Base-by-base conservation (phyloP, 2,113 vertebrate species). In the Erythrolamprus reginae region DNA sequence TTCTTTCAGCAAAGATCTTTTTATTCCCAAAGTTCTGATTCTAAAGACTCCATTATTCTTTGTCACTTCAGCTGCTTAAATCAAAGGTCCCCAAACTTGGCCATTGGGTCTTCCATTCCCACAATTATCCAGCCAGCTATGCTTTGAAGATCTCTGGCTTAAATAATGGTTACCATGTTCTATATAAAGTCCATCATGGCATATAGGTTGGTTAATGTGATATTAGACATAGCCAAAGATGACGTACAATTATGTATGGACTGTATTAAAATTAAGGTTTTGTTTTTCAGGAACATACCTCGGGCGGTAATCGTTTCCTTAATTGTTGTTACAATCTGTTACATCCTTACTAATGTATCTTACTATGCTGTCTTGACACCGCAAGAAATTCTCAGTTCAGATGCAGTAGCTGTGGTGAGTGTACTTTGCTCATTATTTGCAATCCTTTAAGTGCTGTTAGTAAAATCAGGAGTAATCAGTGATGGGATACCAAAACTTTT, bases 361-460 rank as follows among this genome's bases (percentile, higher is more conserved):
- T 93, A 95, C 93, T 95, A 92, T 53, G 94, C 95, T 17, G 33
- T 95, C 92, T 94, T 97, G 92, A 92, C 92, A 90, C 93, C 91
- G 28, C 91, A 95, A 89, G 96, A 97, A 94, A 94, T 96, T 92
- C 90, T 95, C 93, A 88, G 92, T 88, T 95, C 95, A 3, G 3
- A 93, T 33, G 95, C 94, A 0, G 85, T 89, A 13, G 92, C 93
- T 21, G 94, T 96, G 92, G 92, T 95, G 92, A 95, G 96, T 90
- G 52, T 92, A 89, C 1, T 5, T 83, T 84, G 90, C 94, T 7
- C 13, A 53, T n/a, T 48, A 38, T 87, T 88, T 56, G 13, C 19
- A 42, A 87, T 83, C 84, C 47, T 48, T 55, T 48, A 47, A 82
- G 23, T 42, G n/a, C 23, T 56, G 15, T 90, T 87, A 23, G 10